Evolutionary conservation across 2,888 invertebrate species (phyloP), one percentile per base, ranked within the genome.

Genomic region (Anthoptus insignis): DNA sequence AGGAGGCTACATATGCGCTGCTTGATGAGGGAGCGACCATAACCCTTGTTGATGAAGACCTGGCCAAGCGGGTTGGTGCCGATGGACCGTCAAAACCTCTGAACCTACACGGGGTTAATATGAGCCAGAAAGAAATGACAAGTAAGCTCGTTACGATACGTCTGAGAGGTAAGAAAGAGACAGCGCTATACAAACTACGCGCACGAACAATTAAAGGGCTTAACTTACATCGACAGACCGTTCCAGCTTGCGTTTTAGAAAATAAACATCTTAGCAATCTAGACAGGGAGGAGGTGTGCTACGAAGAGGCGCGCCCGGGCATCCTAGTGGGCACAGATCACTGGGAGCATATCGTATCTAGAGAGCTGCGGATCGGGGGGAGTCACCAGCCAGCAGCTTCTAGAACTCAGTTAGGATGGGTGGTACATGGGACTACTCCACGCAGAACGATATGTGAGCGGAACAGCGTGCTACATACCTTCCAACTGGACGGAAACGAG

Each of bases 391-490:
- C 59, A 8, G 50, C 24, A 2, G 59, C 50, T 1, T 49, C 59
- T 5, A 13, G 14, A 1, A 59, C 59, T 3, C 21, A 34, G n/a
- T 24, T 59, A 11, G 59, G 59, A 13, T 59, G 59, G 59, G 59
- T 52, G 50, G 19, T 59, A 24, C 59, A 59, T 13, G 50, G 50
- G 16, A 24, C 37, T 4, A 14, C 7, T 14, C 59, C 59, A 16
- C 37, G 50, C 1, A 14, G n/a, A 11, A 29, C 29, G 13, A 32
- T 32, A 1, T 19, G 6, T 4, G 9, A 53, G 11, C 22, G 4
- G 47, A 59, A 47, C 21, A 49, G n/a, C 13, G 21, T 11, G 50
- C 37, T 4, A 22, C 50, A 24, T 45, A 37, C 14, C 13, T 59
- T 5, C 24, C 37, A 14, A 22, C 37, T 5, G 9, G 19, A 19